Evolutionary conservation across 2,888 invertebrate species (phyloP), one percentile per base, ranked within the genome.

Genomic region (Vandiemenella viatica): DNA sequence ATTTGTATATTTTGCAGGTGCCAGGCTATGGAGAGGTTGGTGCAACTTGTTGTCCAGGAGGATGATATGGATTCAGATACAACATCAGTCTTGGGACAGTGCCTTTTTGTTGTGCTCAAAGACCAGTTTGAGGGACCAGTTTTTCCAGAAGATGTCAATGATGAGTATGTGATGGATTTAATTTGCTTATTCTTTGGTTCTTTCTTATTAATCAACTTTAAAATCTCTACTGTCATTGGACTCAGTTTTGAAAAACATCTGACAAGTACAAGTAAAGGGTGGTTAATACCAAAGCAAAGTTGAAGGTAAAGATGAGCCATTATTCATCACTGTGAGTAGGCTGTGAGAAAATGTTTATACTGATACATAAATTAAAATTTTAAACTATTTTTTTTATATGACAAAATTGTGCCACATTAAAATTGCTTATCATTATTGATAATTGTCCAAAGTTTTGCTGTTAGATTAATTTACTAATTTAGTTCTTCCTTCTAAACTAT

Each of bases 11-110:
- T 40, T 54, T 49, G 26, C 50, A 68, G 76, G 58, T 81, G 80
- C 65, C 76, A 77, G 60, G 65, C 76, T 15, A 77, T 80, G 72
- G 79, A 80, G 58, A 69, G 71, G 54, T 63, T 81, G 53, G 71
- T 79, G 50, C 76, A 78, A 61, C 68, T 74, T 58, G 67, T 81
- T 16, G 68, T 77, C 7, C 72, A 75, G 55, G 69, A 77, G 51
- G 75, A 67, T 46, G 64, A 77, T 56, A 72, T 75, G 55, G 79
- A 80, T 55, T 70, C 70, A 49, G 79, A 80, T 53, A 68, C 69
- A 53, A 67, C 77, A 45, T 64, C 73, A 5, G 65, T 69, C 4
- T 64, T 82, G 46, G 76, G 78, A 2, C 67, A 71, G 42, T 75
- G 74, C 60, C 63, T 83, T 45, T 75, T 74, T 58, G 69, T 69